Evolutionary conservation across 2,888 invertebrate genomes (phyloP).

Genomic region (Nasonovia ribisnigri): DNA sequence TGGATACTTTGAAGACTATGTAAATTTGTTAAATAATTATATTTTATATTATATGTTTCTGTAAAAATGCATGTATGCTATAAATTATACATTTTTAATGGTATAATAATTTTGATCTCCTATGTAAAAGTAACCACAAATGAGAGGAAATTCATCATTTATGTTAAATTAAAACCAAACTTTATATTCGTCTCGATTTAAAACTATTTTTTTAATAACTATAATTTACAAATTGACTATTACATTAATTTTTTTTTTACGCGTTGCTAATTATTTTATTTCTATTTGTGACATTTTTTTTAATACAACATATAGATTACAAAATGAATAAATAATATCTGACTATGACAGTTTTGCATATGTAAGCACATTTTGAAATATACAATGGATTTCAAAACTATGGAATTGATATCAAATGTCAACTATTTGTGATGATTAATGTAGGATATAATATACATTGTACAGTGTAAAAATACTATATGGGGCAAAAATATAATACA

Average conservation of each 20-base stretch:
- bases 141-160: neutral
- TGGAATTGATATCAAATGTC: conserved; percentile 24
- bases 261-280: neutral
- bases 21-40: neutral
- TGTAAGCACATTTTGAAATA: conserved; percentile 1
- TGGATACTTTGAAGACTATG: neutral
- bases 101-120: neutral
- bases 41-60: neutral
- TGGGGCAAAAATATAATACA: neutral
- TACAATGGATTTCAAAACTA: neutral
- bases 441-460: neutral
- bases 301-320: neutral
- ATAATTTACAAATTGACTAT: neutral
- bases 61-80: neutral
- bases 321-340: neutral
- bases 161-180: neutral
- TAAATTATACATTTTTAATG: neutral
- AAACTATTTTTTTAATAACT: neutral
- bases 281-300: neutral
- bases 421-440: conserved; percentile 12
- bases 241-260: neutral
- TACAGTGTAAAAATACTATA: neutral
- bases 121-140: neutral
- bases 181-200: neutral
- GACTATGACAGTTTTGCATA: conserved; percentile 17